phyloP scores from a whole-genome alignment of 2,113 vertebrate genomes.

The Serinus canaria region DNA sequence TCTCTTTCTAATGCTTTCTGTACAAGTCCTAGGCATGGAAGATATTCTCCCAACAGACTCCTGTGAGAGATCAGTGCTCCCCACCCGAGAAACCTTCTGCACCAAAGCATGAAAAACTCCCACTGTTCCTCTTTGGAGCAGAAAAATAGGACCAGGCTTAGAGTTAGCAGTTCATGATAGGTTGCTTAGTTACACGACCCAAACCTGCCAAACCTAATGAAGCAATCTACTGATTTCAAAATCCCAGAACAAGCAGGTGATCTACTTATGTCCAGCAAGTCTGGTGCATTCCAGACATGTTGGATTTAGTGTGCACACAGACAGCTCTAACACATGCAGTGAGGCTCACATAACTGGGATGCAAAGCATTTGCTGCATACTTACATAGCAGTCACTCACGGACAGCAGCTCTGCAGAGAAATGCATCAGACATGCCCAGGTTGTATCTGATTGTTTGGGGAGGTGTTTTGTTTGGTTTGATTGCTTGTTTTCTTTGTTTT shows the following conservation, averaged over 20 bases:
- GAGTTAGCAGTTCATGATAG: not conserved
- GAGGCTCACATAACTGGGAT: not conserved
- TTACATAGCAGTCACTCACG: not conserved
- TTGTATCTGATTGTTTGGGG: not conserved
- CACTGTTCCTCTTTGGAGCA: not conserved
- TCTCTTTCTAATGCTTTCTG: not conserved
- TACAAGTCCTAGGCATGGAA: not conserved
- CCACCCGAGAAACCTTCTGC: not conserved
- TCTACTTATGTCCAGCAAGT: not conserved
- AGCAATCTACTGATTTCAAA: not conserved
- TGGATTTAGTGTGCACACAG: not conserved
- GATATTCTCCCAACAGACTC: not conserved
- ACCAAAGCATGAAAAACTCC: not conserved
- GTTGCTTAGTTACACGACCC: not conserved
- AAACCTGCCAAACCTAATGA: not conserved
- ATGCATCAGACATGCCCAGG: not conserved
- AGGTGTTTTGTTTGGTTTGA: not conserved
- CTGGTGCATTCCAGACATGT: not conserved
- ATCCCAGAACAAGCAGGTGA: not conserved
- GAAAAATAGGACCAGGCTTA: not conserved
- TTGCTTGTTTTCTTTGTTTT: not conserved
- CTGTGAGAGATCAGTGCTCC: accelerated
- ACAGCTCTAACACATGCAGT: not conserved
- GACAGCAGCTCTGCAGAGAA: not conserved
- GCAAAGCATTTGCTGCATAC: not conserved